These are phyloP conservation scores for Lemur catta DNA, from an alignment of 2,797 vertebrate species.

Conservation along the genomic window DNA sequence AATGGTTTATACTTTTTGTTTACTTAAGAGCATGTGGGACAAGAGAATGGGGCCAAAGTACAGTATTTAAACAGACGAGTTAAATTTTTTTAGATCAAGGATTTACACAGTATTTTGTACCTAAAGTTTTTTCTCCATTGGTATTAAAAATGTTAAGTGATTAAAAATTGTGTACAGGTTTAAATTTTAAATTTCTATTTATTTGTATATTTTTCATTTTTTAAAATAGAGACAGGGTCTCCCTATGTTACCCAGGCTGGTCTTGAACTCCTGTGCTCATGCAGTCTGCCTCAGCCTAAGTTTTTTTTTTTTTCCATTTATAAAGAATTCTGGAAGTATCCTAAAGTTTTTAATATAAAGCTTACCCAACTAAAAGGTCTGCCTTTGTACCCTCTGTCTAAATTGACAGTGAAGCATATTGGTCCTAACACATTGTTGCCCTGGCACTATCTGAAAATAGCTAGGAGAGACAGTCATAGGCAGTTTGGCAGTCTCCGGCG, in stretches of 20 bases:
- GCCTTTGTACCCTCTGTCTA: background rate
- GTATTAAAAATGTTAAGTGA: constrained; percentile 26
- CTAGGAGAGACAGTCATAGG: background rate
- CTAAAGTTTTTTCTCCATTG: background rate
- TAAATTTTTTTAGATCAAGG: background rate
- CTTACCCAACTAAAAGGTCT: background rate
- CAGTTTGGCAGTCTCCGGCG: background rate
- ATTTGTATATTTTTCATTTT: background rate
- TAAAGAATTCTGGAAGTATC: background rate
- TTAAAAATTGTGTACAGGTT: constrained; percentile 38
- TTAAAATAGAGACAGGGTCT: background rate
- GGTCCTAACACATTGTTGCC: constrained; percentile 13
- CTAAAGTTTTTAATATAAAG: background rate
- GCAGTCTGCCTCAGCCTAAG: background rate
- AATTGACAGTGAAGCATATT: background rate
- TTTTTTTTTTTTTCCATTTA: no score
- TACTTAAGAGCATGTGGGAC: constrained; percentile 14
- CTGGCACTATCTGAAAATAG: constrained; percentile 36
- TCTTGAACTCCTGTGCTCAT: background rate
- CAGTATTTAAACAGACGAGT: constrained; percentile 34
- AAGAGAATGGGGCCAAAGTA: constrained; percentile 35
- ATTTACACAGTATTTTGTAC: constrained; percentile 41
- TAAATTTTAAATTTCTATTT: background rate
- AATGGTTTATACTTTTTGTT: constrained; percentile 37
- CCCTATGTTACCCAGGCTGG: background rate